Evolutionary conservation across 2,113 vertebrate species (phyloP).

Genomic region (Antechinus stuartii): DNA sequence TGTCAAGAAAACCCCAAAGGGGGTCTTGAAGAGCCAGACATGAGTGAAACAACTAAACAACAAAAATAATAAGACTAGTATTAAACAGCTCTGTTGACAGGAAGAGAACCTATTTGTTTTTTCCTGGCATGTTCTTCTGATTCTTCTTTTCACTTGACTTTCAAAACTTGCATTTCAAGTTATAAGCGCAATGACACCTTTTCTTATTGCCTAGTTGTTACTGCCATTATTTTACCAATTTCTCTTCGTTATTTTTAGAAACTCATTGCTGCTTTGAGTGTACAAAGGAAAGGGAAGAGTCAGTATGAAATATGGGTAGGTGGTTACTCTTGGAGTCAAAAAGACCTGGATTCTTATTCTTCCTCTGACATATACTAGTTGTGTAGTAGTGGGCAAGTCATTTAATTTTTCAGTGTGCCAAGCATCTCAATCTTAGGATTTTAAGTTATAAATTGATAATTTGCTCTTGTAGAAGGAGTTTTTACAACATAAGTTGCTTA

Average conservation of each 20-base stretch:
- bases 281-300: not conserved
- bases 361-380: not conserved
- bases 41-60: not conserved
- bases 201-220: not conserved
- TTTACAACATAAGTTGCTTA: not conserved
- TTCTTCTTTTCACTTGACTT: not conserved
- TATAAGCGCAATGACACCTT: not conserved
- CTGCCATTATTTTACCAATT: not conserved
- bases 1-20: not conserved
- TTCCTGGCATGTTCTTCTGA: not conserved
- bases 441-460: not conserved
- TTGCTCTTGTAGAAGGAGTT: not conserved
- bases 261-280: not conserved
- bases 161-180: not conserved
- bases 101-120: not conserved
- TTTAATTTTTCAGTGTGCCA: not conserved
- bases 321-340: not conserved
- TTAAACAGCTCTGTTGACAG: not conserved
- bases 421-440: not conserved
- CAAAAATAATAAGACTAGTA: not conserved
- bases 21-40: not conserved
- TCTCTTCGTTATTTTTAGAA: not conserved
- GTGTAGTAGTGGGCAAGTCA: not conserved
- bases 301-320: not conserved
- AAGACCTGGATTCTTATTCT: not conserved